Percentiles rank a stretch among this genome's conserved stretches.
These are phyloP conservation scores for Myotis lucifugus DNA, from an alignment of 2,113 vertebrate species.

Conservation along the genomic window DNA sequence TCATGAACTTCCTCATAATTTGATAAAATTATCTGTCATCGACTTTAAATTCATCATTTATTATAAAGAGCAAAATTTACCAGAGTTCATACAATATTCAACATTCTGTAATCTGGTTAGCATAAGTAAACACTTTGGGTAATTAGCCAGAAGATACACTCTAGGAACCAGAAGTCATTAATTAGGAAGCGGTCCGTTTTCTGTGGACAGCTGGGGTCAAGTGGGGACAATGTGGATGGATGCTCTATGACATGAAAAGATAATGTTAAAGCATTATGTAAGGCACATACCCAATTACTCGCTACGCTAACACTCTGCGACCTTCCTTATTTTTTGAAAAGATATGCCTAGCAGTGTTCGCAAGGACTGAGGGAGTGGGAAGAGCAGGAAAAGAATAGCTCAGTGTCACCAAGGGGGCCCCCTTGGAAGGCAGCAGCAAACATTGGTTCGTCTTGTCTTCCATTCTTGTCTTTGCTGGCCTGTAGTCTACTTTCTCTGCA, in stretches of 20 bases:
- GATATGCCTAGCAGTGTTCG: background rate
- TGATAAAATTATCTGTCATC: background rate
- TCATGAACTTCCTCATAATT: background rate
- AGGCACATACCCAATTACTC: slow-evolving; percentile 64
- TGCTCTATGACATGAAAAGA: slow-evolving; percentile 74
- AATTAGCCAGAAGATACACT: background rate
- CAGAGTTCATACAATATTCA: background rate
- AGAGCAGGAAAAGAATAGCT: no score
- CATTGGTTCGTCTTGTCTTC: background rate
- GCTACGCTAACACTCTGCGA: slow-evolving; percentile 67
- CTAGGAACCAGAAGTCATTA: slow-evolving; percentile 79
- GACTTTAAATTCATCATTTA: background rate
- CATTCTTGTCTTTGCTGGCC: background rate
- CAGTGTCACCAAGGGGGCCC: background rate
- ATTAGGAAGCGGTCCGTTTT: slow-evolving; percentile 86
- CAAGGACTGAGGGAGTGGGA: background rate
- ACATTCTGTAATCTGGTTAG: background rate
- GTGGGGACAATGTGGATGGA: slow-evolving; percentile 84
- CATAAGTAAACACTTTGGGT: background rate
- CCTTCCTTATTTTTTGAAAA: slow-evolving; percentile 82
- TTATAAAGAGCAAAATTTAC: background rate
- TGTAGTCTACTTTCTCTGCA: background rate
- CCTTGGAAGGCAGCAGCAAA: background rate
- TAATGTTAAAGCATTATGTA: slow-evolving; percentile 68
- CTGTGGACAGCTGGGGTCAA: slow-evolving; percentile 79